These are phyloP conservation scores for Lordiphosa stackelbergi DNA, from an alignment of 1,140 invertebrate species.

Conservation along the genomic window DNA sequence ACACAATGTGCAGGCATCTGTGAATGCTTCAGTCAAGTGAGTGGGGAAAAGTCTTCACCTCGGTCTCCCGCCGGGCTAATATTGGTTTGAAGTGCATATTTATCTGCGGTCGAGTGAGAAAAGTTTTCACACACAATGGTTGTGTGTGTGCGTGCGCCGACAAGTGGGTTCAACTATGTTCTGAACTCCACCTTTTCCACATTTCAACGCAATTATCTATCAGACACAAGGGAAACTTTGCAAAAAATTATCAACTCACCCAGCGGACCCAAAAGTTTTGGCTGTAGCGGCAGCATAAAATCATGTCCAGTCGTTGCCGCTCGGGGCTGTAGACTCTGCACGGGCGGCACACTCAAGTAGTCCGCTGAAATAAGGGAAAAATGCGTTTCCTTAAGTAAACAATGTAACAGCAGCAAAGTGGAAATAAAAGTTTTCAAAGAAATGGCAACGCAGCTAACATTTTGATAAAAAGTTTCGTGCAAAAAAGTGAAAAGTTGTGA, in stretches of 20 bases:
- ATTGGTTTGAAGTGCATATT: slow-evolving; percentile 14
- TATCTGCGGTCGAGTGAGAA: slow-evolving; percentile 11
- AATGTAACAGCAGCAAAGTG: slow-evolving; percentile 40
- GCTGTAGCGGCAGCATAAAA: slow-evolving; percentile 82
- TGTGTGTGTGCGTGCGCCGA: slow-evolving; percentile 30
- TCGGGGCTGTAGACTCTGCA: slow-evolving; percentile 80
- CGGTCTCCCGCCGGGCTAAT: slow-evolving; percentile 26
- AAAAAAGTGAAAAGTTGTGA: slow-evolving; percentile 51
- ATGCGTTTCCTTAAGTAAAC: slow-evolving; percentile 47
- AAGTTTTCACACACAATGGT: slow-evolving; percentile 46
- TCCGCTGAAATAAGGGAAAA: slow-evolving; percentile 63
- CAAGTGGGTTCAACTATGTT: slow-evolving; percentile 54
- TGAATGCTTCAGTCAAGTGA: slow-evolving; percentile 29
- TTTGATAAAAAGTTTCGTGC: slow-evolving; percentile 43
- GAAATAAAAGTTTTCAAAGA: slow-evolving; percentile 55
- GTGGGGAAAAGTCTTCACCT: slow-evolving; percentile 24
- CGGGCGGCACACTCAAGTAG: slow-evolving; percentile 72
- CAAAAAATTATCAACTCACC: slow-evolving; percentile 61
- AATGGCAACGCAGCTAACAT: slow-evolving; percentile 37
- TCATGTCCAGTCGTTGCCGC: slow-evolving; percentile 83
- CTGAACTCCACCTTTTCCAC: slow-evolving; percentile 16
- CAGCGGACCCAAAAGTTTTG: slow-evolving; percentile 79
- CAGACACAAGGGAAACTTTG: slow-evolving; percentile 14
- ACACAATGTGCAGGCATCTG: slow-evolving; percentile 49
- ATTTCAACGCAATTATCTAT: slow-evolving; percentile 43